A percentile compares a stretch with the other conserved stretches of the same genome.
Evolutionary conservation across 1,140 invertebrate species (phyloP).

Genomic region (Drosophila equinoxialis): DNA sequence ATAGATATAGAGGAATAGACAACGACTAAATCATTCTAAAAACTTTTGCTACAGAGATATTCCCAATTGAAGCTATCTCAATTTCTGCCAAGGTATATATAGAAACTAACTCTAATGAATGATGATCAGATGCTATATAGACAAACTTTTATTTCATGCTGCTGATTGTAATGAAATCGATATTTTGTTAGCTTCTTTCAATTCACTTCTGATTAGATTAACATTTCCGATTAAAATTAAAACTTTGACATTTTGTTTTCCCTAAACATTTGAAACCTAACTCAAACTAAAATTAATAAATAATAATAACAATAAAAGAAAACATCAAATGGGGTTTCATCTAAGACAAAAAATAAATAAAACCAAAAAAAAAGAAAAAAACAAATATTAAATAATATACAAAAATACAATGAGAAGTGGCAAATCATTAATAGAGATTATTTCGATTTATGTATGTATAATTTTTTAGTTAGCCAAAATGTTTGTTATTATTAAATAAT

Average conservation of each 20-base stretch:
- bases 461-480: conserved; percentile 74
- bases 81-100: conserved; percentile 16
- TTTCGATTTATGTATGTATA: conserved; percentile 35
- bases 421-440: conserved; percentile 47
- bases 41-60: not conserved
- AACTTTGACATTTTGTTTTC: not conserved
- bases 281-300: conserved; percentile 63
- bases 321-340: conserved; percentile 81
- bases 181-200: conserved; percentile 60
- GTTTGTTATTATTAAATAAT: conserved; percentile 62
- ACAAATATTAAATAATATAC: not conserved
- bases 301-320: conserved; percentile 73
- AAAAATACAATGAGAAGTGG: conserved; percentile 28
- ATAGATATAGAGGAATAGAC: too few species aligned
- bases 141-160: conserved; percentile 68
- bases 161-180: conserved; percentile 33
- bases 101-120: conserved; percentile 45
- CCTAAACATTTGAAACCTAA: conserved; percentile 64
- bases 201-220: conserved; percentile 4
- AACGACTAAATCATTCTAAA: not conserved
- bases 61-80: not conserved
- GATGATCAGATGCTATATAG: conserved; percentile 24
- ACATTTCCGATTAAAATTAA: not conserved
- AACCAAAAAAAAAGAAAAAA: conserved; percentile 2
- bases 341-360: conserved; percentile 59